phyloP scores from a whole-genome alignment of 2,888 invertebrate species.

The Spodoptera picta region DNA sequence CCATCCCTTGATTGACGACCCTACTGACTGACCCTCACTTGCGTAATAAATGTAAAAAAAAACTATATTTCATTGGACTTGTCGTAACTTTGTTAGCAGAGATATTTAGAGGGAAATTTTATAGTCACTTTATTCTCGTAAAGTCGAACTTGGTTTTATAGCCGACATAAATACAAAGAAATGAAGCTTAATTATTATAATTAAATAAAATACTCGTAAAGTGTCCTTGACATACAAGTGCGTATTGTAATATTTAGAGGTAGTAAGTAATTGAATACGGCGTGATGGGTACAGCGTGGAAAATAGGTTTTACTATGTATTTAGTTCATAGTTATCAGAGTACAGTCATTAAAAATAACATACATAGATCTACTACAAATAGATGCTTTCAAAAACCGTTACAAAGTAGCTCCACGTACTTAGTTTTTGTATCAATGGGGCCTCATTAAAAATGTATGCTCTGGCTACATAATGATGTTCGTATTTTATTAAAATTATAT shows the following conservation, averaged over 20 bases:
- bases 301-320: too few species aligned
- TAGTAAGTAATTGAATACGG: too few species aligned
- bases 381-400: too few species aligned
- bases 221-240: neutral
- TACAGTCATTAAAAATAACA: too few species aligned
- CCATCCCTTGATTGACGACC: conserved; percentile 54
- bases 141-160: conserved; percentile 20
- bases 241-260: too few species aligned
- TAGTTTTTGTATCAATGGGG: neutral
- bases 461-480: conserved; percentile 6
- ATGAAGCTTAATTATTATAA: neutral
- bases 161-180: conserved; percentile 1
- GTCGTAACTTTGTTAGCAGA: conserved; percentile 11
- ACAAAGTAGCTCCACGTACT: neutral
- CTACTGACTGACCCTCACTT: conserved; percentile 41
- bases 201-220: neutral
- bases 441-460: conserved; percentile 23
- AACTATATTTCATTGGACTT: conserved; percentile 43
- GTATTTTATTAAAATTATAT: conserved; percentile 3
- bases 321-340: too few species aligned
- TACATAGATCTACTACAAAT: too few species aligned
- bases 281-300: too few species aligned
- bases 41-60: conserved; percentile 39
- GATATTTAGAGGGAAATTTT: conserved; percentile 11
- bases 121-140: conserved; percentile 11